These are phyloP conservation scores for Andrena flavipes DNA, from an alignment of 2,888 invertebrate species.

Conservation along the genomic window DNA sequence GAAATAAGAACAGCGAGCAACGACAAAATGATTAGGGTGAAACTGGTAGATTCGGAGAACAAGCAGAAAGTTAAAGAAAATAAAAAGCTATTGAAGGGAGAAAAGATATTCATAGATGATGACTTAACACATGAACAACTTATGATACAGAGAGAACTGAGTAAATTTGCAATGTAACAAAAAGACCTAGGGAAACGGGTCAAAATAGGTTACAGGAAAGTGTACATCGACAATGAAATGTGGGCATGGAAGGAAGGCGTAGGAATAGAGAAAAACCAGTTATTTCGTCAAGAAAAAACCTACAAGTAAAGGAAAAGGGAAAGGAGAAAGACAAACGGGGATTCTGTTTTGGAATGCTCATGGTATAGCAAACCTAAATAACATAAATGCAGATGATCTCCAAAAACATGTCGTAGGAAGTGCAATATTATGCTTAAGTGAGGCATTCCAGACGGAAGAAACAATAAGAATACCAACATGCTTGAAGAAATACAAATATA, in stretches of 20 bases:
- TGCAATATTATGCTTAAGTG: background rate
- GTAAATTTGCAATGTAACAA: background rate
- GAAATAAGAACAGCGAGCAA: background rate
- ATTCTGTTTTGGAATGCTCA: background rate
- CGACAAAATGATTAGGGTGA: background rate
- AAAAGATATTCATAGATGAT: background rate
- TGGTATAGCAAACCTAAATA: background rate
- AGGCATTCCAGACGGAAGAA: background rate
- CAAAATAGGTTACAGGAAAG: conserved; percentile 3
- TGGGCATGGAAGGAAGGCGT: background rate
- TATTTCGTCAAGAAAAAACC: conserved; percentile 4
- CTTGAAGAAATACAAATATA: background rate
- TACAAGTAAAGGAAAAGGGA: background rate
- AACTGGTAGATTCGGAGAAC: background rate
- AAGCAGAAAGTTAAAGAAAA: too few relatives aligned
- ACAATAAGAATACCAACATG: background rate
- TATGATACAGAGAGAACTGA: background rate
- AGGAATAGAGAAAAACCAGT: background rate
- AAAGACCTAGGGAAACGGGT: background rate
- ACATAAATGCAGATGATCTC: background rate
- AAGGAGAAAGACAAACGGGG: background rate
- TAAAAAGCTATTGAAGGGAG: background rate
- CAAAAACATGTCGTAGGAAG: background rate
- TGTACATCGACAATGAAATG: background rate
- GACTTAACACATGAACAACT: background rate